Base-by-base conservation (phyloP, 2,888 invertebrate genomes). In the Scaptomyza tumidula region DNA sequence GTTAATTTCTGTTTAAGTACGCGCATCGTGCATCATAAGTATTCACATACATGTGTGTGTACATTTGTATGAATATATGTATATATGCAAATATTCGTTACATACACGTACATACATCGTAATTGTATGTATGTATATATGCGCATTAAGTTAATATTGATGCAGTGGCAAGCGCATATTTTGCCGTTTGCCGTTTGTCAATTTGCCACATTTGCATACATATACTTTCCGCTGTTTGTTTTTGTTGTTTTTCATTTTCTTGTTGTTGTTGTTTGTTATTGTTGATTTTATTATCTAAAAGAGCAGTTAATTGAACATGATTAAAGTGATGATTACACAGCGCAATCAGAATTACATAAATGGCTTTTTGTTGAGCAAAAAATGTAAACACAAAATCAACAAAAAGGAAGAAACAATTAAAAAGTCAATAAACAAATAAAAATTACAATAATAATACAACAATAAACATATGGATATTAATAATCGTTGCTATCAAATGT, bases 241-340 rank as follows among this genome's bases (percentile, higher is more conserved):
- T 37, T 33, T 33, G 10, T 39, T 41, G 4, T 46, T 50, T 49
- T 57, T 58, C 43, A 19, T 35, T 33, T n/a, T 24, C n/a, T 31
- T 14, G n/a, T 46, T 52, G 33, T 16, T 59, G 11, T 19, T 55
- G 35, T 2, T 13, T 37, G 27, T 49, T 53, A 33, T 35, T 56
- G n/a, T 61, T 39, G 49, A 35, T 44, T 55, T 50, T 19, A 50
- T 61, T 75, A 75, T 77, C 76, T 75, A 79, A 77, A 76, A 75
- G 63, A 55, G 66, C 79, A 77, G 75, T 77, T 77, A 79, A 77
- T 79, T 77, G 71, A 79, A 77, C 75, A 79, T 71, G 78, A 71
- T 77, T 77, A 61, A 72, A 72, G 61, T 61, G 73, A 46, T 54
- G 57, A 71, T 71, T 71, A 50, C 71, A 53, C 71, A 53, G 39